These are phyloP conservation scores for Elysia chlorotica DNA, from an alignment of 1,140 invertebrate genomes.

Conservation along the genomic window DNA sequence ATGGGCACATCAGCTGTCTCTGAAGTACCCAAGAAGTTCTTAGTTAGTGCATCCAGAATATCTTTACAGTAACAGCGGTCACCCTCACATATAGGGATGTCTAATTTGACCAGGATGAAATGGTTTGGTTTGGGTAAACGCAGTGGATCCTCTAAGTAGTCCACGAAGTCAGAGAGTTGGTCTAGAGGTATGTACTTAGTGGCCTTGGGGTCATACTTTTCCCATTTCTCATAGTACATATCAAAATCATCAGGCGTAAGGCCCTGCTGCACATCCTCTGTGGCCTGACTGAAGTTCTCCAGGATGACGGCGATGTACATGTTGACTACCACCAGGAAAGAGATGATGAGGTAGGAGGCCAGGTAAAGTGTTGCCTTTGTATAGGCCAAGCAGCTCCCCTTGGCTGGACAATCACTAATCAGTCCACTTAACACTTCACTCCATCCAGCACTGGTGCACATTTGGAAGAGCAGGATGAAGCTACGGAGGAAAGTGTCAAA, in stretches of 20 bases:
- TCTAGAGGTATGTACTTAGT: constrained; percentile 95
- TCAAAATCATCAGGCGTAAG: constrained; percentile 98
- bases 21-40: constrained; percentile 91
- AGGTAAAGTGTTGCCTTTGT: constrained; percentile 93
- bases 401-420: constrained; percentile 75
- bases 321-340: constrained; percentile 97
- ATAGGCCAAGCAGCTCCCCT: constrained; percentile 79
- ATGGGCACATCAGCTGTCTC: constrained; percentile 69
- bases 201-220: constrained; percentile 96
- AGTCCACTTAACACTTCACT: constrained; percentile 93
- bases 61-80: constrained; percentile 97
- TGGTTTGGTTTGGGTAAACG: constrained; percentile 97
- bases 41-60: constrained; percentile 89
- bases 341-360: constrained; percentile 94
- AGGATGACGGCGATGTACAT: constrained; percentile 99
- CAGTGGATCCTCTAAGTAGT: constrained; percentile 69
- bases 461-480: constrained; percentile 97
- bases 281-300: constrained; percentile 97
- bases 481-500: constrained; percentile 98
- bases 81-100: constrained; percentile 96
- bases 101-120: constrained; percentile 98
- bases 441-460: constrained; percentile 98
- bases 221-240: constrained; percentile 99
- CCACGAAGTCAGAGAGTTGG: constrained; percentile 91
- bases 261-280: constrained; percentile 97